phyloP scores from a whole-genome alignment of 2,113 vertebrate genomes.

The Rhinolophus ferrumequinum region DNA sequence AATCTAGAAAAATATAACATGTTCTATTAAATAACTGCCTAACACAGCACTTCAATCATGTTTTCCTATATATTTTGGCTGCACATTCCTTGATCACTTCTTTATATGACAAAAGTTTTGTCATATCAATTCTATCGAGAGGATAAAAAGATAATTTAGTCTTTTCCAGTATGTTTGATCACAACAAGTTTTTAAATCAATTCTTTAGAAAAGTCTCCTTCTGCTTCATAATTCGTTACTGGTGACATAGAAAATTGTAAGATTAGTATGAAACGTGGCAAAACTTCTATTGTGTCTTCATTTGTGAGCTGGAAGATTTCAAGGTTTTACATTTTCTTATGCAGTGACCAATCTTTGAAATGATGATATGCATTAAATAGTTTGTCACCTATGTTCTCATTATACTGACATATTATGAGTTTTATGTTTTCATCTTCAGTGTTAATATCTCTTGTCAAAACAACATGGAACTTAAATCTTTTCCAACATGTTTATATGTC shows the following conservation, averaged over 20 bases:
- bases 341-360: not conserved
- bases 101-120: not conserved
- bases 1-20: not conserved
- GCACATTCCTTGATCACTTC: not conserved
- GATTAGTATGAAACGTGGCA: not conserved
- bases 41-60: not conserved
- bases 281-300: not conserved
- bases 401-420: not conserved
- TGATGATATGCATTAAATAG: not conserved
- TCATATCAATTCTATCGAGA: not conserved
- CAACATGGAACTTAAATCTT: not conserved
- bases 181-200: not conserved
- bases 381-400: constrained; percentile 9
- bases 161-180: not conserved
- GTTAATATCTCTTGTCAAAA: constrained; percentile 46
- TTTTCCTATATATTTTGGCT: not conserved
- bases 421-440: constrained; percentile 19
- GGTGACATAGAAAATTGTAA: not conserved
- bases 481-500: not conserved
- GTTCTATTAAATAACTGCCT: not conserved
- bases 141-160: not conserved
- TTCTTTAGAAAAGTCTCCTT: not conserved
- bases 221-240: not conserved
- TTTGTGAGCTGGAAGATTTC: not conserved
- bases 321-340: not conserved